Conservation (phyloP, 2,888 invertebrate species). For the Sesia bembeciformis region DNA sequence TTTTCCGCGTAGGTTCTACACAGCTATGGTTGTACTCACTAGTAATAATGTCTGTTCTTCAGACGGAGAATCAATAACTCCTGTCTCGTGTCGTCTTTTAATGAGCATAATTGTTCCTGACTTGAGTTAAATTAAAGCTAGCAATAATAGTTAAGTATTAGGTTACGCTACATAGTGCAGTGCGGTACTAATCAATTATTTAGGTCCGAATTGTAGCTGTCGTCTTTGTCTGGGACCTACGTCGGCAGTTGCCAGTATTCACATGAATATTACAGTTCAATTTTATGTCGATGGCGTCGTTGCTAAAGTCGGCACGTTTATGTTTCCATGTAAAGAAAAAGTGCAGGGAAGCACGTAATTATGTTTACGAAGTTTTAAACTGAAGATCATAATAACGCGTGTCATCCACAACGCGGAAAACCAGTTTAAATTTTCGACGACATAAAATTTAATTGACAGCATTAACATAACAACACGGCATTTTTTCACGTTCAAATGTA, state of each 20-base stretch:
- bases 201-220: slow-evolving; percentile 8
- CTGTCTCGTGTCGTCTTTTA: slow-evolving; percentile 15
- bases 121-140: slow-evolving; percentile 25
- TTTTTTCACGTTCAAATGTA: slow-evolving; percentile 24
- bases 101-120: slow-evolving; percentile 25
- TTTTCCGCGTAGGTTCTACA: slow-evolving; percentile 32
- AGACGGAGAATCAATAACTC: slow-evolving; percentile 9
- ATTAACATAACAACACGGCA: slow-evolving; percentile 45
- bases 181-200: slow-evolving; percentile 39
- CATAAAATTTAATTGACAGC: slow-evolving; percentile 30
- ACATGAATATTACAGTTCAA: slow-evolving; percentile 18
- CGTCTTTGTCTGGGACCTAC: slow-evolving; percentile 8
- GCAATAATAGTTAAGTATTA: not conserved
- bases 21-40: slow-evolving; percentile 12
- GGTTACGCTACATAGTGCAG: slow-evolving; percentile 5
- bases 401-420: not conserved
- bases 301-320: too few relatives aligned
- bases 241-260: slow-evolving; percentile 31
- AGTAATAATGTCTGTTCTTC: slow-evolving; percentile 18
- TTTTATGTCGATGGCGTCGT: too few relatives aligned
- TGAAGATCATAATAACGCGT: not conserved
- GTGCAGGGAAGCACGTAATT: slow-evolving; percentile 15
- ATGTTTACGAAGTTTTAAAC: slow-evolving; percentile 12
- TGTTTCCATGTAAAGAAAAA: too few relatives aligned
- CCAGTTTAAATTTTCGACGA: slow-evolving; percentile 11